Conservation (phyloP, 2,888 invertebrate species). For the Chorisops tibialis region DNA sequence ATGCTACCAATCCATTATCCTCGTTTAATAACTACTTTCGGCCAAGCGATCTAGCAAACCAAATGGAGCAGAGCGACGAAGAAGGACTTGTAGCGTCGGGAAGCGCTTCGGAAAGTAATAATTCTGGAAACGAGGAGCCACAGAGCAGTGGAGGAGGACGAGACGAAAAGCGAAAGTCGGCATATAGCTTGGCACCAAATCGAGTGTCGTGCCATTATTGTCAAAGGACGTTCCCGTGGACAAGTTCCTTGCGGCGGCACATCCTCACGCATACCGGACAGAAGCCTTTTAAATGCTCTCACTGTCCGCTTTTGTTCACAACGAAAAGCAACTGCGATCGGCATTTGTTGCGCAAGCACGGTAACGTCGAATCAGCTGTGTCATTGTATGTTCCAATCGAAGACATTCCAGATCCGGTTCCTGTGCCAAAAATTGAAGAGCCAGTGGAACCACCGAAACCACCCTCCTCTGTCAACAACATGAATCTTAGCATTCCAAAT, state of each 20-base stretch:
- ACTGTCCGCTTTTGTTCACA: constrained; percentile 89
- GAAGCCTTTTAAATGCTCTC: constrained; percentile 93
- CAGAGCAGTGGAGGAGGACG: constrained; percentile 37
- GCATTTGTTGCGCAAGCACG: constrained; percentile 85
- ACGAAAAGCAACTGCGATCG: constrained; percentile 97
- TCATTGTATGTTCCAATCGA: constrained; percentile 54
- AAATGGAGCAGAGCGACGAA: constrained; percentile 57
- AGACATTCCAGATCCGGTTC: constrained; percentile 50
- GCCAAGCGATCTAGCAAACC: constrained; percentile 47
- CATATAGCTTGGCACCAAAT: constrained; percentile 92
- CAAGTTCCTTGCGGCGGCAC: constrained; percentile 90
- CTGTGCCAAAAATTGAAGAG: constrained; percentile 48
- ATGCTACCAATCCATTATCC: constrained; percentile 62
- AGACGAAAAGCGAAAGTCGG: constrained; percentile 79
- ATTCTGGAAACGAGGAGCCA: constrained; percentile 75
- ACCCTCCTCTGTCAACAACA: constrained; percentile 59
- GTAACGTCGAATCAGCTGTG: constrained; percentile 55
- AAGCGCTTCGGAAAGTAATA: constrained; percentile 76
- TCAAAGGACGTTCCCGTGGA: constrained; percentile 93
- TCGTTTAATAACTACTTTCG: constrained; percentile 64
- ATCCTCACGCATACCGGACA: constrained; percentile 91
- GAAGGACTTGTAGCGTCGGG: constrained; percentile 78
- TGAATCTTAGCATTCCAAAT: constrained; percentile 47
- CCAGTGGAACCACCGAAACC: constrained; percentile 38
- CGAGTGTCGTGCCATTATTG: constrained; percentile 92